Base-by-base conservation (phyloP, 2,113 vertebrate species). In the Lepidothrix coronata region DNA sequence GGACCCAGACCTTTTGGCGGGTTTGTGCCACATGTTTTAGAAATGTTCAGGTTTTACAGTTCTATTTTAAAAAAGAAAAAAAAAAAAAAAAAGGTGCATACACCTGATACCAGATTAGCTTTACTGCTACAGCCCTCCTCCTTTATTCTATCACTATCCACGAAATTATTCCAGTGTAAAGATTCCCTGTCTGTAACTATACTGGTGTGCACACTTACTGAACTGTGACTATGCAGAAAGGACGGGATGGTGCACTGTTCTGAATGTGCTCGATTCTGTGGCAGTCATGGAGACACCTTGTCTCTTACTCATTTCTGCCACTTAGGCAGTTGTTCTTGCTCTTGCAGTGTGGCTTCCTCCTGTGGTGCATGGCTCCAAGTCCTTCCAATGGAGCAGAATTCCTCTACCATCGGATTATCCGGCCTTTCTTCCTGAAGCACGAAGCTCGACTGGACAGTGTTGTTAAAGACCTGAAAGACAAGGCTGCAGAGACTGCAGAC, bases 291-390 rank as follows among this genome's bases (percentile, higher is more conserved):
- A 28, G 23, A 54, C 67, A 39, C 2, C 35, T 79, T 73, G 14
- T 49, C 22, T 74, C 51, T 55, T 52, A 1, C 18, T 62, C 2
- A 0, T 28, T 61, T 74, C 79, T 68, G 8, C 54, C 15, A 35
- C 68, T 63, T 11, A 30, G 0, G 6, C 24, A 4, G 6, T 5
- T 61, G 30, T 80, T 84, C 51, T 97, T 79, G 3, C 72, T 85
- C 74, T 43, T 59, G 35, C 52, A 99, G 99, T 99, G 99, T 44
- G 98, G 97, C 55, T 99, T 99, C 96, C 96, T 99, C 97, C 62
- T 99, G 83, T 99, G 99, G 99, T 99, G 99, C 97, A 99, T 99
- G 99, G 98, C 99, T 55, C 98, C 99, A 1, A 99, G 98, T 55
- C 98, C 99, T 12, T 98, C 98, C 1, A 99, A 99, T 0, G 99